Base-by-base conservation (phyloP, 2,888 invertebrate species). In the Alsophila aescularia region DNA sequence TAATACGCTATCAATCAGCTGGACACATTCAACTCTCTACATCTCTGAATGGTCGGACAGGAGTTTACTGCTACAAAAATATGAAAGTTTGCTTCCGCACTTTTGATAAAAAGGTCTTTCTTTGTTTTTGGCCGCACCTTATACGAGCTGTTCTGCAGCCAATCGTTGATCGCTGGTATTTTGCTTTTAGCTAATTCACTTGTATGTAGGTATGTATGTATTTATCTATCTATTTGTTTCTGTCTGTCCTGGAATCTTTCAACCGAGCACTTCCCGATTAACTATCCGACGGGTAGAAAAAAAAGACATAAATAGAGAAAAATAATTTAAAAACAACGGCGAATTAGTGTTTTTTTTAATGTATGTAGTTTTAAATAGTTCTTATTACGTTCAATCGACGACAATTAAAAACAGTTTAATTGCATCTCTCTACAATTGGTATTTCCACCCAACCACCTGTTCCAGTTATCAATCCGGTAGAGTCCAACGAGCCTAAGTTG, bases 1-100 rank as follows among this genome's bases (percentile, higher is more conserved):
- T 61, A 54, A 72, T 71, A 73, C 76, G 72, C 75, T 77, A 79
- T 79, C 79, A 77, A 81, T 81, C 74, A 72, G 55, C 66, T 64
- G 53, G 53, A 69, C 42, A 31, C 32, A 43, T 64, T 69, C 64
- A 69, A 63, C 53, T 69, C 67, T 70, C 68, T 70, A 64, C 60
- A 60, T 61, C 58, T 57, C 64, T 58, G 53, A 45, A 51, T 47
- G 42, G 50, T 48, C 29, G 15, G 31, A 27, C 36, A 39, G 49
- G 58, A 63, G 59, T 66, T 67, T 57, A 60, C 55, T 44, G 32
- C 64, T 52, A 62, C 44, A 59, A 42, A 36, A 44, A 53, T 53
- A 70, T 66, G 72, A 70, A 70, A 73, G 69, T 71, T 69, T 58
- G 62, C 67, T 73, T 72, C 70, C 70, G 66, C n/a, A n/a, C n/a